These are phyloP conservation scores for Axis porcinus DNA, from an alignment of 2,113 vertebrate species.

Conservation along the genomic window DNA sequence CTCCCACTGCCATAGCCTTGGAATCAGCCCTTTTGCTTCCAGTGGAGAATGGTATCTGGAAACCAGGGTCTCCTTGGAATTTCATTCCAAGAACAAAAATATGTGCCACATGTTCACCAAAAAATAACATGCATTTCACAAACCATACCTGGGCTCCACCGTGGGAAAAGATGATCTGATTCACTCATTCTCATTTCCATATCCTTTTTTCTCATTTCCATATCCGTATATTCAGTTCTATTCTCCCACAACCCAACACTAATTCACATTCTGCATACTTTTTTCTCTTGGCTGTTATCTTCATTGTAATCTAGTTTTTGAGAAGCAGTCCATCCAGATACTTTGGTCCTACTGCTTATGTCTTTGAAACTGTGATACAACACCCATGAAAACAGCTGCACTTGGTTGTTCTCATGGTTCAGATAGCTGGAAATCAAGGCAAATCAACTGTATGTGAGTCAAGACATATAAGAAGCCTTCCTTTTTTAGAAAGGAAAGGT, in stretches of 20 bases:
- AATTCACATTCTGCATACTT: background rate
- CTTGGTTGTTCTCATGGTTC: background rate
- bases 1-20: background rate
- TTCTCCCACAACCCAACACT: background rate
- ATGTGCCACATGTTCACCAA: background rate
- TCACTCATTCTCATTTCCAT: background rate
- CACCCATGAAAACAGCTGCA: background rate
- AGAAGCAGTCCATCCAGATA: conserved; percentile 24
- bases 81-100: background rate
- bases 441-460: background rate
- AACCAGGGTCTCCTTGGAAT: background rate
- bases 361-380: conserved; percentile 42
- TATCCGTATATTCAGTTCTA: background rate
- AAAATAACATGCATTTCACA: background rate
- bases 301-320: conserved; percentile 47
- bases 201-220: background rate
- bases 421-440: background rate
- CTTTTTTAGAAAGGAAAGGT: background rate
- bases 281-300: conserved; percentile 3
- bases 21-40: background rate
- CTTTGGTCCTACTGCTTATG: background rate
- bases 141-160: background rate
- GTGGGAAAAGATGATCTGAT: background rate
- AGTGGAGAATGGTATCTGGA: background rate
- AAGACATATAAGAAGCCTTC: background rate